phyloP scores from a whole-genome alignment of 1,140 invertebrate genomes.

The Drosophila quadrilineata region DNA sequence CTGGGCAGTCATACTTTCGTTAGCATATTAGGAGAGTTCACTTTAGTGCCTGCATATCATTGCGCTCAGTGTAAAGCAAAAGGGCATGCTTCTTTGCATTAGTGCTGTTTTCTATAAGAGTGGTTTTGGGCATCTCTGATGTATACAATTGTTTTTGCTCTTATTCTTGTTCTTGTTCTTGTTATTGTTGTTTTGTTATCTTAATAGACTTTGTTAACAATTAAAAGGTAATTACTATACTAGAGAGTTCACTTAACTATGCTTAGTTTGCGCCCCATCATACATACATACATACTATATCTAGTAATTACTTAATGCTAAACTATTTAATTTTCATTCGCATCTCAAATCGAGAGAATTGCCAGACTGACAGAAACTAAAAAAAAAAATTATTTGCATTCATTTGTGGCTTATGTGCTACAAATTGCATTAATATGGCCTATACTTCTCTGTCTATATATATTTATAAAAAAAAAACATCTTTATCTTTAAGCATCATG shows the following conservation, averaged over 20 bases:
- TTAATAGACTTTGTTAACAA: too few species aligned
- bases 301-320: conserved; percentile 14
- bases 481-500: conserved; percentile 8
- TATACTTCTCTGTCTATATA: conserved; percentile 70
- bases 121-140: too few species aligned
- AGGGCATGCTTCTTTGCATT: too few species aligned
- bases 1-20: too few species aligned
- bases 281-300: conserved; percentile 5
- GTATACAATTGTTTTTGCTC: too few species aligned
- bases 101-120: too few species aligned
- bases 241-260: conserved; percentile 30
- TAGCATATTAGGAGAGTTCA: too few species aligned
- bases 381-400: conserved; percentile 14
- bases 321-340: not conserved
- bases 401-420: conserved; percentile 55
- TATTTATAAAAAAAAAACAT: conserved; percentile 15
- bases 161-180: too few species aligned
- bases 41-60: too few species aligned
- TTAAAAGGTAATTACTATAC: conserved; percentile 43
- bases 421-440: conserved; percentile 75
- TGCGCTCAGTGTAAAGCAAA: too few species aligned
- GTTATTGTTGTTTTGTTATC: too few species aligned
- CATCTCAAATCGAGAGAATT: not conserved
- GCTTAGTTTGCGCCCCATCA: conserved; percentile 38
- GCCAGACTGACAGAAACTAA: not conserved